Evolutionary conservation across 2,797 vertebrate species (phyloP), one percentile per base, ranked within the genome.

Genomic region (Gastrophryne carolinensis): DNA sequence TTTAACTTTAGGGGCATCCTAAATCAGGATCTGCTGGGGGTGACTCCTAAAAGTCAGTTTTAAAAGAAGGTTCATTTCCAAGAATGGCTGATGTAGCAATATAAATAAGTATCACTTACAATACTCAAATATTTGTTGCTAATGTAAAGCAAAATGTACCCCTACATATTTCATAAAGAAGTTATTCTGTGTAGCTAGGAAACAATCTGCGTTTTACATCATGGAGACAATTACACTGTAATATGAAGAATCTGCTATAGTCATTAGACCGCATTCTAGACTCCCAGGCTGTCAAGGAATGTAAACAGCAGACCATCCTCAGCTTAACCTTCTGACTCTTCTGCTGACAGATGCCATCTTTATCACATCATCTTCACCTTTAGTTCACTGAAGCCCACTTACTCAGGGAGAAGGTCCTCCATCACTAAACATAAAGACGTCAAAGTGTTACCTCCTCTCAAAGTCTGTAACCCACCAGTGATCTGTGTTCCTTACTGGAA

Each of bases 271-370:
- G 21, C 62, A 57, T 35, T 57, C 41, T 11, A 23, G 37, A 27
- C 26, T 57, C 39, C 37, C 10, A 57, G 62, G 24, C 35, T 49
- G 21, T 44, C 15, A 37, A 58, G 52, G 72, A 74, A 58, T 74
- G 72, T 37, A 66, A 73, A 65, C 39, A 34, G 1, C 35, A 41
- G 52, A 26, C 23, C 35, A 57, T 37, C 15, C 27, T 34, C 4
- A 27, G 2, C 19, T 15, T 17, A 15, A 65, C 72, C 49, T 56
- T 57, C 37, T 57, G 52, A 29, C 54, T 44, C 19, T 29, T 34
- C 10, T 54, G 47, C 26, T 56, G 50, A 64, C 60, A 54, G 58
- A 73, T 56, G 29, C 21, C 61, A 30, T 64, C 56, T n/a, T 23
- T 19, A 24, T 50, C 21, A 15, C n/a, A 32, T 27, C 23, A 2